These are phyloP conservation scores for Lophochroa leadbeateri DNA, from an alignment of 2,113 vertebrate genomes.

Conservation along the genomic window DNA sequence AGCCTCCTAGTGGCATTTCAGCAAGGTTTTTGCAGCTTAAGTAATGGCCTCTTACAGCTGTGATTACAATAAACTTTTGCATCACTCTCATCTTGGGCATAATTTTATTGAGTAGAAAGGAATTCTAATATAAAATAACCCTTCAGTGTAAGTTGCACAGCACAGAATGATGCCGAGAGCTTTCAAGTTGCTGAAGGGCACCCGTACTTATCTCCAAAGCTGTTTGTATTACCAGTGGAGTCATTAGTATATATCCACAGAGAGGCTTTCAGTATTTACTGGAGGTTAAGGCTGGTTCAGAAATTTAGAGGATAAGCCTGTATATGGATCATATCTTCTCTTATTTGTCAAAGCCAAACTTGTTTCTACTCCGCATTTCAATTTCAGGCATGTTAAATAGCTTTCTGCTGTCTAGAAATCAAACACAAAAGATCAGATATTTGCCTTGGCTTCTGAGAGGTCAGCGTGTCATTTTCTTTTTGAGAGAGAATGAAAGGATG, in stretches of 20 bases:
- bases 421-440: background rate
- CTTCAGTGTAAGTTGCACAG: background rate
- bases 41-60: background rate
- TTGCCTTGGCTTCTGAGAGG: conserved; percentile 4
- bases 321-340: background rate
- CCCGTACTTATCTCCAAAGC: background rate
- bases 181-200: background rate
- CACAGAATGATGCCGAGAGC: background rate
- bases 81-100: background rate
- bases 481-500: background rate
- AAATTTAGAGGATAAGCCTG: background rate
- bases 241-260: background rate
- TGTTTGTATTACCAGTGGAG: background rate
- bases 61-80: background rate
- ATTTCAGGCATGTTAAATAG: background rate
- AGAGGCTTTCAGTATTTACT: background rate
- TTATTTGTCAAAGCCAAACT: background rate
- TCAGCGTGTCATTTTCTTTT: background rate
- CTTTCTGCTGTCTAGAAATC: background rate
- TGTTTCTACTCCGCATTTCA: background rate
- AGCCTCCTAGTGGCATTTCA: background rate
- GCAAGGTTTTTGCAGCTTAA: background rate
- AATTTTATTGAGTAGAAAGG: background rate
- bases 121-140: background rate
- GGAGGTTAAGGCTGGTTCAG: background rate